Percentiles rank a stretch among this genome's conserved stretches.
Conservation (phyloP, 2,113 vertebrate genomes). For the Chaetops frenatus region DNA sequence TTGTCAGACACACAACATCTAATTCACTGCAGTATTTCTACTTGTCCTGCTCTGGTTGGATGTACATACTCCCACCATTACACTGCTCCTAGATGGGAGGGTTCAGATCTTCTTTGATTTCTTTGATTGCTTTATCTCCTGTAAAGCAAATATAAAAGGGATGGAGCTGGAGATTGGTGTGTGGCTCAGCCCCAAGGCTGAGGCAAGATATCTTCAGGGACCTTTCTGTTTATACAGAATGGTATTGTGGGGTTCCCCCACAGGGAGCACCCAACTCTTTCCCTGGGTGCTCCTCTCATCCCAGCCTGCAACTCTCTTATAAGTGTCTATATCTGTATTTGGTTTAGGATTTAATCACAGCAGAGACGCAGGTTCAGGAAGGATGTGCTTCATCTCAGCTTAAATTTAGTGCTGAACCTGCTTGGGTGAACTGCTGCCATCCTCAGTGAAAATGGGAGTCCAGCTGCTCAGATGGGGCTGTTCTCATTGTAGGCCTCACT, state of each 20-base stretch:
- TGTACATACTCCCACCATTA: background rate
- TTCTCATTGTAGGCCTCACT: background rate
- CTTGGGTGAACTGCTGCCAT: background rate
- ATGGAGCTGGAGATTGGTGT: background rate
- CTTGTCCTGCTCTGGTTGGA: background rate
- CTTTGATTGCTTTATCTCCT: background rate
- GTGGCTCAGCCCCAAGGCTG: background rate
- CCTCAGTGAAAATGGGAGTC: background rate
- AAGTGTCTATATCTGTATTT: background rate
- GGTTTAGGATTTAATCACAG: background rate
- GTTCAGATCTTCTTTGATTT: background rate
- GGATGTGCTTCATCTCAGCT: background rate
- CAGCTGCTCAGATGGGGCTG: background rate
- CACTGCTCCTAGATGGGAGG: background rate
- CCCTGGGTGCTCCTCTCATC: background rate
- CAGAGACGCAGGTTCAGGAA: background rate
- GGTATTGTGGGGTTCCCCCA: background rate
- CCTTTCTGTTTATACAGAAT: background rate
- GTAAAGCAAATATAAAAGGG: background rate
- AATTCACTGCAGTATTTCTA: conserved; percentile 5
- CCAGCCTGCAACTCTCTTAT: background rate
- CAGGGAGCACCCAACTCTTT: background rate
- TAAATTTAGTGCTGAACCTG: background rate
- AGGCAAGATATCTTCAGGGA: background rate
- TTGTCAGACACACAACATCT: conserved; percentile 19